Conservation (phyloP, 2,888 invertebrate species). For the Autographa pulchrina region DNA sequence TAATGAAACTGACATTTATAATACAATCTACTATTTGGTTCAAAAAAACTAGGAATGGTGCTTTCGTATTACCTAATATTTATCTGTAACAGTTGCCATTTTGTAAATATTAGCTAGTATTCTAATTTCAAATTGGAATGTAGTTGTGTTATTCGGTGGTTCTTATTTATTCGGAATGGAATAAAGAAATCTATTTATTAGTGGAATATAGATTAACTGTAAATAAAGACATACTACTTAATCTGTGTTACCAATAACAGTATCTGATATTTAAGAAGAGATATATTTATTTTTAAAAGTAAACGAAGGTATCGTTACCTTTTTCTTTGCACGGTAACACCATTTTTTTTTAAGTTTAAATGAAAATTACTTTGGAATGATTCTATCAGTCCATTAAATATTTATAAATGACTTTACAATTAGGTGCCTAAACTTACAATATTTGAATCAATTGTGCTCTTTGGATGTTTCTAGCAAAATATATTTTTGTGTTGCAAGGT, state of each 20-base stretch:
- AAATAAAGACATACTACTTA: constrained; percentile 28
- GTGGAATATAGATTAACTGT: constrained; percentile 20
- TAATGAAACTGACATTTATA: constrained; percentile 39
- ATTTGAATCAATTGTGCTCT: constrained; percentile 41
- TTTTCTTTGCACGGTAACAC: not conserved
- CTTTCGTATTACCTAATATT: constrained; percentile 39
- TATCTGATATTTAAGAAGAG: not conserved
- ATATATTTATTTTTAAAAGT: not conserved
- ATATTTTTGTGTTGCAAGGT: constrained; percentile 24
- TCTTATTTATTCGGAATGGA: constrained; percentile 29
- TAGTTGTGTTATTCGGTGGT: constrained; percentile 15
- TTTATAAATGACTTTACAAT: constrained; percentile 30
- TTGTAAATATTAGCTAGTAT: constrained; percentile 9
- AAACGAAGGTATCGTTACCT: not conserved
- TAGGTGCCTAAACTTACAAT: constrained; percentile 28
- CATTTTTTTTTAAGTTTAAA: not conserved
- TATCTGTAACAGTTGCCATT: constrained; percentile 32
- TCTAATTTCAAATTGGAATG: constrained; percentile 20
- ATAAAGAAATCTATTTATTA: constrained; percentile 23
- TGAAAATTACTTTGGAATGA: constrained; percentile 67
- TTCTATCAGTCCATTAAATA: constrained; percentile 63
- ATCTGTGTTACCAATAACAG: constrained; percentile 13
- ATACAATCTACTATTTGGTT: constrained; percentile 16
- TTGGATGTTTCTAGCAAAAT: constrained; percentile 41
- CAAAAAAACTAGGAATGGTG: constrained; percentile 30